These are phyloP conservation scores for Macquaria ambigua DNA, from an alignment of 2,113 vertebrate genomes.

Conservation along the genomic window DNA sequence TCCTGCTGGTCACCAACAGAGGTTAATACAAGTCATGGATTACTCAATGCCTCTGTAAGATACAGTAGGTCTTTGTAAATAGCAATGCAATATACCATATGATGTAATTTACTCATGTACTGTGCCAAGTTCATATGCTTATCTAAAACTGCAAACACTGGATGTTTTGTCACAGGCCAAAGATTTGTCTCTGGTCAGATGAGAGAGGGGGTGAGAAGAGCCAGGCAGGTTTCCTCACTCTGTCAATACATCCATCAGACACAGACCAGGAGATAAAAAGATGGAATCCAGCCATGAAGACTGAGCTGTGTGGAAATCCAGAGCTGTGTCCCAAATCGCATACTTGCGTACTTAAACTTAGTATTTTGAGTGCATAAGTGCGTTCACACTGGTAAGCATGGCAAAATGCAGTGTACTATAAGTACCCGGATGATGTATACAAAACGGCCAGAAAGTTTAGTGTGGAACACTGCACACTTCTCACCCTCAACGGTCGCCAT, in stretches of 20 bases:
- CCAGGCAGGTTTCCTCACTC: neutral
- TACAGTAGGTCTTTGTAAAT: neutral
- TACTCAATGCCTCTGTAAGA: neutral
- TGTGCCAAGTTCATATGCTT: constrained; percentile 23
- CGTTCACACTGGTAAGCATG: too few species aligned
- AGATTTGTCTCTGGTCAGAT: neutral
- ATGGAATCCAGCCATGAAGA: neutral
- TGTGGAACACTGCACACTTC: too few species aligned
- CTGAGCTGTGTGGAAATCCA: neutral
- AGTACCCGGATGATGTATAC: too few species aligned
- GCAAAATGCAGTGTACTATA: too few species aligned
- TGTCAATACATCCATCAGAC: neutral
- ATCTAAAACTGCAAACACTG: constrained; percentile 21
- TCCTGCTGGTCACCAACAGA: neutral
- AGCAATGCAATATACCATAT: neutral
- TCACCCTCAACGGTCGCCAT: too few species aligned
- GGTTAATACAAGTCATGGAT: neutral
- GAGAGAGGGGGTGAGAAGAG: neutral
- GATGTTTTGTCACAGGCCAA: constrained; percentile 11
- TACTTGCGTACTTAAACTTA: too few species aligned
- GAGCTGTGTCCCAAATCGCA: too few species aligned
- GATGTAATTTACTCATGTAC: constrained; percentile 2
- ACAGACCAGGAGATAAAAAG: neutral
- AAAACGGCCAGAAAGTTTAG: too few species aligned
- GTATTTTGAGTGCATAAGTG: too few species aligned